Evolutionary conservation across 2,888 invertebrate species (phyloP).

Genomic region (Drosophila dives): DNA sequence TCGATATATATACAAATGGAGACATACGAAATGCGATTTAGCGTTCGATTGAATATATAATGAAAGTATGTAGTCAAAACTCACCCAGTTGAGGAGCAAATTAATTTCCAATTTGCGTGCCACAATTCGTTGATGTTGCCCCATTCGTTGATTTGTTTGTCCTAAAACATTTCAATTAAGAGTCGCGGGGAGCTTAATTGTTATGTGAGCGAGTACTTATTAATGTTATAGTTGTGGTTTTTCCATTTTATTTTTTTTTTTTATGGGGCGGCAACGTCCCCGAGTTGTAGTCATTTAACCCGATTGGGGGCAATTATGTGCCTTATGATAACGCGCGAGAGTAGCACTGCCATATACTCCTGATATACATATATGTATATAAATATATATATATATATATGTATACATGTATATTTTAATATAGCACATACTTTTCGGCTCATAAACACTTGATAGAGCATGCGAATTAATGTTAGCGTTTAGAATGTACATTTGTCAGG

Average conservation of each 20-base stretch:
- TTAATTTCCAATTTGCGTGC: constrained; percentile 50
- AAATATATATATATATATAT: neutral
- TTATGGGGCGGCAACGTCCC: constrained; percentile 55
- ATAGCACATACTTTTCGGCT: constrained; percentile 33
- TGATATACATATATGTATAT: constrained; percentile 18
- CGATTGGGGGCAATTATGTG: constrained; percentile 81
- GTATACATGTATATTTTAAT: neutral
- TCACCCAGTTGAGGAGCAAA: constrained; percentile 53
- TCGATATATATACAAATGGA: neutral
- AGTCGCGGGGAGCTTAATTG: constrained; percentile 65
- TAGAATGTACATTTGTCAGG: constrained; percentile 32
- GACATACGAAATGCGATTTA: neutral
- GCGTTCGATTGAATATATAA: neutral
- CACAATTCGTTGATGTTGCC: constrained; percentile 28
- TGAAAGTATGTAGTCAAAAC: constrained; percentile 31
- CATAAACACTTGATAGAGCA: constrained; percentile 46
- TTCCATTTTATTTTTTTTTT: constrained; percentile 4
- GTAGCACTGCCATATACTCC: constrained; percentile 10
- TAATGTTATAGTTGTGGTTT: constrained; percentile 20
- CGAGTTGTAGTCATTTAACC: constrained; percentile 69
- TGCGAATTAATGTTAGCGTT: constrained; percentile 21
- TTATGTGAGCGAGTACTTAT: constrained; percentile 45
- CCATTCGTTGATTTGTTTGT: constrained; percentile 58
- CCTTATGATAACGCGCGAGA: constrained; percentile 60
- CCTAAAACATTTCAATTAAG: constrained; percentile 73